Percentiles rank a stretch among this genome's conserved stretches.
Conservation (phyloP, 2,888 invertebrate species). For the Ectobius pallidus region DNA sequence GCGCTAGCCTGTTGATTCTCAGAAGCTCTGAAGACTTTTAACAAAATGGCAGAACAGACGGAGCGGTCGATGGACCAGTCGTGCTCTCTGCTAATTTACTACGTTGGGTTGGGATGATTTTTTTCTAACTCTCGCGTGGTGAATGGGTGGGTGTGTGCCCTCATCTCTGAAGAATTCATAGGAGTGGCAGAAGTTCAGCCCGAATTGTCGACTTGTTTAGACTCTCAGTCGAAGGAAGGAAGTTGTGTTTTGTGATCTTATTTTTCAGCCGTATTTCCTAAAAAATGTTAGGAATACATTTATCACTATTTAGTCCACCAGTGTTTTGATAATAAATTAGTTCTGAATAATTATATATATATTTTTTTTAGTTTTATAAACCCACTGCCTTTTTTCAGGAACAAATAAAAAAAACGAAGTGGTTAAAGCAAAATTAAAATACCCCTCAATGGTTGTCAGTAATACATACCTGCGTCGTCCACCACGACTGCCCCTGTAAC, state of each 20-base stretch:
- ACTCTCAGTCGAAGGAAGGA: constrained; percentile 33
- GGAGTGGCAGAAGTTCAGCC: constrained; percentile 27
- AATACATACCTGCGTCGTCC: constrained; percentile 51
- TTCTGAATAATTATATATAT: constrained; percentile 6
- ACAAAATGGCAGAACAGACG: constrained; percentile 30
- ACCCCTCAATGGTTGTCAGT: not conserved
- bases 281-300: constrained; percentile 44
- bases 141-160: constrained; percentile 30
- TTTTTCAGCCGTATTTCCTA: constrained; percentile 44
- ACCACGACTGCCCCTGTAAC: constrained; percentile 63
- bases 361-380: not conserved
- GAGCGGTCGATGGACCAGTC: constrained; percentile 27
- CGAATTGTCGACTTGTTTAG: constrained; percentile 32
- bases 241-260: constrained; percentile 38
- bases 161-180: constrained; percentile 29
- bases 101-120: constrained; percentile 20
- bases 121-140: constrained; percentile 27
- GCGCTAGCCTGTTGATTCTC: constrained; percentile 18
- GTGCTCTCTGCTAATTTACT: constrained; percentile 28
- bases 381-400: not conserved
- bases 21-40: constrained; percentile 28
- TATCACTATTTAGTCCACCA: constrained; percentile 40
- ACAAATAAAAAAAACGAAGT: not conserved
- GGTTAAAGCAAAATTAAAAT: constrained; percentile 10
- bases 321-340: constrained; percentile 25